Percentiles rank a stretch among this genome's conserved stretches.
These are phyloP conservation scores for Pseudomyrmex flavicornis DNA, from an alignment of 1,140 invertebrate species.

Conservation along the genomic window DNA sequence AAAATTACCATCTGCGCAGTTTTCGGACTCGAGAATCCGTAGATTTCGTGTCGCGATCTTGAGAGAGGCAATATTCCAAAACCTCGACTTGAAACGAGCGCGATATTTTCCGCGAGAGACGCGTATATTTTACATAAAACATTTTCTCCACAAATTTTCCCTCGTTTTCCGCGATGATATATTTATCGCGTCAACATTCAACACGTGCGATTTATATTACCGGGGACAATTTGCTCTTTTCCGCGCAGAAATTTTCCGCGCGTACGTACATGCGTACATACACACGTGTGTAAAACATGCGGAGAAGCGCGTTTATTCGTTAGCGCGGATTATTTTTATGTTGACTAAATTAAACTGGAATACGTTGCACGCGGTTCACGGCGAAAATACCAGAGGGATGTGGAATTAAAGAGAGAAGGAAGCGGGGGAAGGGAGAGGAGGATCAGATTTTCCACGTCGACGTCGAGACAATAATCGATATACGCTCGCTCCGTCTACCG, in stretches of 20 bases:
- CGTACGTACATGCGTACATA: no score
- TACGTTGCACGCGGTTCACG: not conserved
- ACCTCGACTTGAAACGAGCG: not conserved
- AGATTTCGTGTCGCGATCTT: no score
- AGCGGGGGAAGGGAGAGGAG: not conserved
- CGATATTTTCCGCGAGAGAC: no score
- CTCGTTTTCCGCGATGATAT: not conserved
- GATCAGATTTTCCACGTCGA: constrained; percentile 32
- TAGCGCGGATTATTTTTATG: constrained; percentile 32
- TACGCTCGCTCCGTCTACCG: constrained; percentile 9
- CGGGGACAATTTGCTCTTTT: not conserved
- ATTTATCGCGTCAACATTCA: not conserved
- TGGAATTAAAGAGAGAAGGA: constrained; percentile 44
- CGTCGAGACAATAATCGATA: constrained; percentile 50
- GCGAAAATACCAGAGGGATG: constrained; percentile 23
- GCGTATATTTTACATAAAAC: no score
- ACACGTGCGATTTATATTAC: constrained; percentile 12
- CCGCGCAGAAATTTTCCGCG: not conserved
- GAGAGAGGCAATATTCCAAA: not conserved
- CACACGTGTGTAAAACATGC: not conserved
- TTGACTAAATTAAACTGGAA: constrained; percentile 52
- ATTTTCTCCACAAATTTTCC: no score
- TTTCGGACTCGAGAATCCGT: not conserved
- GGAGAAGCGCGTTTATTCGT: constrained; percentile 17
- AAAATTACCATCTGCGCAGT: constrained; percentile 27